Evolutionary conservation across 2,113 vertebrate species (phyloP).

Genomic region (Euleptes europaea): DNA sequence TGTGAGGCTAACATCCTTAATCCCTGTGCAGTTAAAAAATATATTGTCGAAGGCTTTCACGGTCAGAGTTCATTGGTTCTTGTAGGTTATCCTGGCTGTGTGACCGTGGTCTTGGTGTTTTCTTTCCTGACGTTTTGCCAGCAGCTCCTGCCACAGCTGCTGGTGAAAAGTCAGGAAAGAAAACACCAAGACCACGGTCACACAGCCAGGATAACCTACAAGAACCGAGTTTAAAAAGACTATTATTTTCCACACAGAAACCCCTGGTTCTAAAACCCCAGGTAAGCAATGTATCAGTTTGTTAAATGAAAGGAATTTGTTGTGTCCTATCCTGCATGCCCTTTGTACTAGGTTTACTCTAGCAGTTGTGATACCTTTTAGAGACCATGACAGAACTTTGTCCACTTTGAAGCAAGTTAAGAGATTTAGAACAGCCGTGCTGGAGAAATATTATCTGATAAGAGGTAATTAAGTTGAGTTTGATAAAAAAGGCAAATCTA

Average conservation of each 20-base stretch:
- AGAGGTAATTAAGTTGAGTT: constrained; percentile 47
- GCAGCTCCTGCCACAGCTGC: too few relatives aligned
- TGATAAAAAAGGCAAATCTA: constrained; percentile 52
- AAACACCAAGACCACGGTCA: too few relatives aligned
- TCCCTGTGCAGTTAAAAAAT: background rate
- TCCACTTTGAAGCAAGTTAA: constrained; percentile 43
- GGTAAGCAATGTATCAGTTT: constrained; percentile 29
- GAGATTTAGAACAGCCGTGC: constrained; percentile 58
- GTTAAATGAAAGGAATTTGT: constrained; percentile 3
- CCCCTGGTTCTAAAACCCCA: background rate
- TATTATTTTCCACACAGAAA: constrained; percentile 5
- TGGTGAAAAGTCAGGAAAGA: too few relatives aligned
- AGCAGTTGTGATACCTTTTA: constrained; percentile 32
- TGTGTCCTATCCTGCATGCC: constrained; percentile 14
- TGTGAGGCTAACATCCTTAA: constrained; percentile 1
- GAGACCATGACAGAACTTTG: constrained; percentile 41
- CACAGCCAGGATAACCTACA: too few relatives aligned
- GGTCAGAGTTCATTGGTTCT: too few relatives aligned
- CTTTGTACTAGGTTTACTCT: constrained; percentile 31
- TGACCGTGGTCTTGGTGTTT: too few relatives aligned
- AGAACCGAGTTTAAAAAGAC: too few relatives aligned
- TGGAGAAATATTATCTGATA: constrained; percentile 58
- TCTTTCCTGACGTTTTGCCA: too few relatives aligned
- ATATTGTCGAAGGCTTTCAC: too few relatives aligned
- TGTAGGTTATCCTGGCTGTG: too few relatives aligned